These are phyloP conservation scores for Fregata magnificens DNA, from an alignment of 2,113 vertebrate genomes.

Conservation along the genomic window DNA sequence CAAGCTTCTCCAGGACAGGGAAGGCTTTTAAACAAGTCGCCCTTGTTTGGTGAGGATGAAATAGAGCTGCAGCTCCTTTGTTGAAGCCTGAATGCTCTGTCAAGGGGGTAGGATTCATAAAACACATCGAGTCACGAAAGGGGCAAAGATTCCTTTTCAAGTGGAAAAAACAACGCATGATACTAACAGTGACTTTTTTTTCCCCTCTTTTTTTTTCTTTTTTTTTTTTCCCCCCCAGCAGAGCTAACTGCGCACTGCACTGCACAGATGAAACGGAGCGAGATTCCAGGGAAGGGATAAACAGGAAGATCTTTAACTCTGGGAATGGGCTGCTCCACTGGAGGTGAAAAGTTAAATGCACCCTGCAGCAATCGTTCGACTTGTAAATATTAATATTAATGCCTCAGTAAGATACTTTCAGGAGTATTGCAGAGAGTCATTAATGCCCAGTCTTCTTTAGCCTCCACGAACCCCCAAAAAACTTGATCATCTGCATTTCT, in stretches of 20 bases:
- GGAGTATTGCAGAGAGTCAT: constrained; percentile 54
- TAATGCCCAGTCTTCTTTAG: constrained; percentile 34
- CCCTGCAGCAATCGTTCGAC: constrained; percentile 24
- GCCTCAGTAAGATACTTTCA: constrained; percentile 59
- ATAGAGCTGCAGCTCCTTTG: constrained; percentile 56
- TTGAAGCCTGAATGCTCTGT: constrained; percentile 21
- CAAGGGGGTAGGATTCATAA: not conserved
- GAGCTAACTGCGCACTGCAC: not conserved
- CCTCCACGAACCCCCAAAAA: not conserved
- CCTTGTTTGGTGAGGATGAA: constrained; percentile 57
- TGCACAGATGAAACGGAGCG: not conserved
- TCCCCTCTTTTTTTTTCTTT: fast-evolving
- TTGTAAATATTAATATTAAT: constrained; percentile 69
- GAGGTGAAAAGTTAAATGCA: constrained; percentile 56
- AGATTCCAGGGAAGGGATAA: constrained; percentile 47
- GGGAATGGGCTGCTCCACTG: not conserved
- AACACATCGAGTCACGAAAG: constrained; percentile 32
- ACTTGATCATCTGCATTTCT: constrained; percentile 11
- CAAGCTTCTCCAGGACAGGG: not conserved
- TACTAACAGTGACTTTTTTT: not conserved
- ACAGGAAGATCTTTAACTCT: constrained; percentile 40
- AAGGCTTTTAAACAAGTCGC: constrained; percentile 39
- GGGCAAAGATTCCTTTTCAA: constrained; percentile 65
- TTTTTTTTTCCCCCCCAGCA: not conserved
- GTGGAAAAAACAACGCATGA: constrained; percentile 21